Base-by-base conservation (phyloP, 2,797 vertebrate genomes). In the Aphelocoma californica region DNA sequence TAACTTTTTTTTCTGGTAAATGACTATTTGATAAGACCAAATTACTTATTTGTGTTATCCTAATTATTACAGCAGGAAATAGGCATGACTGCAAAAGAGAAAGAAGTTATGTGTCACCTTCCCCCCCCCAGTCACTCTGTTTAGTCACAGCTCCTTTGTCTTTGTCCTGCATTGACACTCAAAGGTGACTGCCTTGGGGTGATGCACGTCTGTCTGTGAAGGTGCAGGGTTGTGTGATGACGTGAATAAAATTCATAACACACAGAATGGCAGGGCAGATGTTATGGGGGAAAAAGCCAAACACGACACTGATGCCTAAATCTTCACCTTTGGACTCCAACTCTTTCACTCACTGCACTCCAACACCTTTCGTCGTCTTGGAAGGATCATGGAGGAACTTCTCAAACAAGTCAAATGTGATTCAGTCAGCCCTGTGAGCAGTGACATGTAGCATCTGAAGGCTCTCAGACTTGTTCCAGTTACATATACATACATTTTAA, bases 131-230 rank as follows among this genome's bases (percentile, higher is more conserved):
- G 31, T 15, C 19, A 23, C 29, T 40, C 31, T 40, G 18, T 38
- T 69, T 6, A 17, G 51, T 32, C 8, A 1, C 38, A 25, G 23
- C 8, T 34, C 14, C 61, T 67, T 11, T 60, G 19, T 25, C 61
- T 54, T 71, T 67, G 48, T 32, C 48, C 70, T 73, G 61, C 25
- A 10, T 11, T 75, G 34, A 6, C 36, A 10, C 69, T 48, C 24
- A 1, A 0, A 16, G 67, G n/a, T 58, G 60, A 5, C 45, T 67
- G 12, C 57, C 31, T 51, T 45, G 29, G 4, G 16, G 4, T 48
- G 38, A 18, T 11, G 3, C 7, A 42, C 17, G 15, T 21, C 34
- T 61, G 0, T 17, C n/a, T 71, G 0, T 18, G 18, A 42, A 56
- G 26, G 18, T 14, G 42, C 31, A 58, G 67, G 34, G 13, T 3